phyloP scores from a whole-genome alignment of 2,888 invertebrate genomes.

The Ochropacha duplaris region DNA sequence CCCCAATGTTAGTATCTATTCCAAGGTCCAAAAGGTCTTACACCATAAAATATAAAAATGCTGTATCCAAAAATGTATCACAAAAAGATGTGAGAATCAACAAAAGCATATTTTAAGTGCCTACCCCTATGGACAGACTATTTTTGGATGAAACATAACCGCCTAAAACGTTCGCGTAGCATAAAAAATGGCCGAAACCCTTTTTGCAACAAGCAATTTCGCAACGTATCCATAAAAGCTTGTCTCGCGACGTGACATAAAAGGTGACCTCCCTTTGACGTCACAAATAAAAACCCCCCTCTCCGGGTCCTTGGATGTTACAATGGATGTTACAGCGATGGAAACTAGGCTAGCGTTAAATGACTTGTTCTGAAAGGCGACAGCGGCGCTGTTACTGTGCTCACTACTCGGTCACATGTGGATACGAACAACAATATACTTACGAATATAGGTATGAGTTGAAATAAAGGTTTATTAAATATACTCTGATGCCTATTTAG shows the following conservation, averaged over 20 bases:
- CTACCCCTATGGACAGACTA: no score
- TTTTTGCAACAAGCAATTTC: not conserved
- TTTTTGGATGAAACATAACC: no score
- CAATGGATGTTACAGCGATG: constrained; percentile 26
- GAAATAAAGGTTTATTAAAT: not conserved
- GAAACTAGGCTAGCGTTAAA: constrained; percentile 54
- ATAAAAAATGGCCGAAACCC: not conserved
- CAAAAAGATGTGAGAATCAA: not conserved
- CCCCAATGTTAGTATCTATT: not conserved
- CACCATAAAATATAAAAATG: no score
- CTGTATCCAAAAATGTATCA: not conserved
- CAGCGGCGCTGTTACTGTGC: constrained; percentile 22
- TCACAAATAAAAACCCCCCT: constrained; percentile 15
- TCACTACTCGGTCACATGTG: constrained; percentile 19
- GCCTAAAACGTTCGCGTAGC: no score
- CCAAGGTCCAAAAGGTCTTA: not conserved
- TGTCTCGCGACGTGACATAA: constrained; percentile 34
- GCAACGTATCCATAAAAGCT: not conserved
- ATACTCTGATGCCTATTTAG: no score
- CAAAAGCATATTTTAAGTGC: no score
- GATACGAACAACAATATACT: not conserved
- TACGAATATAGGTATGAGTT: not conserved
- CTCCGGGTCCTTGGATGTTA: constrained; percentile 10
- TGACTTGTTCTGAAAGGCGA: constrained; percentile 35
- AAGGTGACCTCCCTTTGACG: constrained; percentile 57